These are phyloP conservation scores for Xestia xanthographa DNA, from an alignment of 2,888 invertebrate species.

Conservation along the genomic window DNA sequence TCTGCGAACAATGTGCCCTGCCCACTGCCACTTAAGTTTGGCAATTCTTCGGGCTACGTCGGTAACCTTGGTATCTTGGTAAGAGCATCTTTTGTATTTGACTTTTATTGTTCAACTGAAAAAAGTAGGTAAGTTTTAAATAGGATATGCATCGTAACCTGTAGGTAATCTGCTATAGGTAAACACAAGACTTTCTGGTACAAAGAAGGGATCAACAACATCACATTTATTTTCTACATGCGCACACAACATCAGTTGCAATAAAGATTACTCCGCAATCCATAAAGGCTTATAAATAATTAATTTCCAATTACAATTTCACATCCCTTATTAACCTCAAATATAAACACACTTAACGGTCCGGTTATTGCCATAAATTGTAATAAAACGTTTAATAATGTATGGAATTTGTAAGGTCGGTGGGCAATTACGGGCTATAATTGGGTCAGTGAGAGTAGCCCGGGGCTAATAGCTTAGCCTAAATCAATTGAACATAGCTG, in stretches of 20 bases:
- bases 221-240: background rate
- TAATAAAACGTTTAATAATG: slow-evolving; percentile 64
- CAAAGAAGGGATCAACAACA: background rate
- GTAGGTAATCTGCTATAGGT: background rate
- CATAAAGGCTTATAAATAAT: slow-evolving; percentile 39
- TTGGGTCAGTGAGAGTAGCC: slow-evolving; percentile 65
- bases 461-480: slow-evolving; percentile 68
- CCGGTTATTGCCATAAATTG: slow-evolving; percentile 57
- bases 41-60: too few relatives aligned
- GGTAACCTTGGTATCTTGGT: too few relatives aligned
- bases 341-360: slow-evolving; percentile 53
- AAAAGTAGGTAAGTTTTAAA: background rate
- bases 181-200: background rate
- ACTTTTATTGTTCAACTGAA: background rate
- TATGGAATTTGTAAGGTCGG: slow-evolving; percentile 60
- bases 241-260: background rate
- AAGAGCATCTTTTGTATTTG: background rate
- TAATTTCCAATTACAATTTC: slow-evolving; percentile 53
- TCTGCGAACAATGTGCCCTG: too few relatives aligned
- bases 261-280: slow-evolving; percentile 22
- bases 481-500: slow-evolving; percentile 71
- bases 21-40: too few relatives aligned
- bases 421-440: slow-evolving; percentile 66
- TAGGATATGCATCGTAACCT: background rate
- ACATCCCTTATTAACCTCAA: slow-evolving; percentile 53